Conservation (phyloP, 2,113 vertebrate species). For the Monarcha castaneiventris region DNA sequence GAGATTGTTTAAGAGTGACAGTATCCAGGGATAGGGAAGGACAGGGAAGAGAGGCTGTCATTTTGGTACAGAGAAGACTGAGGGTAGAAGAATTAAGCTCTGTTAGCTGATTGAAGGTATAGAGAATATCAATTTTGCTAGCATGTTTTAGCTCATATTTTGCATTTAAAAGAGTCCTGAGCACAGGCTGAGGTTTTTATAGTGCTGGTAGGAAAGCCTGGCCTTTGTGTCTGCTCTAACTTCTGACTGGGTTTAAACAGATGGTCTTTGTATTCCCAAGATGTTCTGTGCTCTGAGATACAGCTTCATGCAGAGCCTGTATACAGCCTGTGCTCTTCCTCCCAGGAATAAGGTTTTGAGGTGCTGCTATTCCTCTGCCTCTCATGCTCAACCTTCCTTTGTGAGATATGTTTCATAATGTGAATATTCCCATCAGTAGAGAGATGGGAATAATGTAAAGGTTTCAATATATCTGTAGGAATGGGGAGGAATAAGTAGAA, state of each 20-base stretch:
- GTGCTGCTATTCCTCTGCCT: background rate
- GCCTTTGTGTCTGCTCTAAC: background rate
- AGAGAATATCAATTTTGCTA: background rate
- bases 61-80: background rate
- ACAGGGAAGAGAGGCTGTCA: background rate
- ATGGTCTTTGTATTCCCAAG: background rate
- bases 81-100: background rate
- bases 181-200: background rate
- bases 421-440: background rate
- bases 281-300: background rate
- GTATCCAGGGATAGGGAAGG: background rate
- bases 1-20: background rate
- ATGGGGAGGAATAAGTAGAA: background rate
- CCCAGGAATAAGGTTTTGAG: background rate
- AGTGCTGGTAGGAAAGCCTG: background rate
- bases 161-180: background rate
- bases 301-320: background rate
- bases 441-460: background rate
- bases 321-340: background rate
- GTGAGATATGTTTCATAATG: background rate
- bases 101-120: background rate
- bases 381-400: background rate
- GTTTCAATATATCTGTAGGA: background rate
- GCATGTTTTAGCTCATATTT: background rate
- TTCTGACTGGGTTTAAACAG: background rate